Evolutionary conservation across 1,140 invertebrate species (phyloP).

Genomic region (Aphis craccivora): DNA sequence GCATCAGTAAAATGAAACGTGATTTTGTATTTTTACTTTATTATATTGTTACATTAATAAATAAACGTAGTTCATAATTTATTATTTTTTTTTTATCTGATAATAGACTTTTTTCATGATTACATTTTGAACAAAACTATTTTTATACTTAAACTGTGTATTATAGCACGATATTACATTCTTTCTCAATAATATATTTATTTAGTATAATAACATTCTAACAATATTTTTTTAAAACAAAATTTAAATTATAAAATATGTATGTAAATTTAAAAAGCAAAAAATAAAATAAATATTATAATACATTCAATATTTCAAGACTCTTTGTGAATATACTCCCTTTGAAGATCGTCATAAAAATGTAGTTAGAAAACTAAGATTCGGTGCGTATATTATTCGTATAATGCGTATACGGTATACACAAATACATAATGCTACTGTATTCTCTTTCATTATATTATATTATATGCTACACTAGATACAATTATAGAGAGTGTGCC

Average conservation of each 20-base stretch:
- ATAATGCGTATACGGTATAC: not conserved
- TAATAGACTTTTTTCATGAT: not conserved
- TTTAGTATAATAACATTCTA: not conserved
- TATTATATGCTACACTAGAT: not conserved
- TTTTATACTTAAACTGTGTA: not conserved
- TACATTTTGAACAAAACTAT: not conserved
- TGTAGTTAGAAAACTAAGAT: not conserved
- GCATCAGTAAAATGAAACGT: slow-evolving; percentile 5
- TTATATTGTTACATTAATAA: not conserved
- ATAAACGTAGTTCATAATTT: not conserved
- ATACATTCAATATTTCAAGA: not conserved
- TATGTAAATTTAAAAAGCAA: not conserved
- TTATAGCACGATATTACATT: not conserved
- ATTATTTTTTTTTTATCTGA: not conserved
- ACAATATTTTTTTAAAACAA: not conserved
- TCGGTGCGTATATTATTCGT: not conserved
- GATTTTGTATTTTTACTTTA: not conserved
- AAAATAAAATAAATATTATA: not conserved
- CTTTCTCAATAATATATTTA: not conserved
- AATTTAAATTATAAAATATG: not conserved
- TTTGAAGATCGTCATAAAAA: not conserved
- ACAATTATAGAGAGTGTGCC: not conserved
- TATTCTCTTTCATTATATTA: not conserved
- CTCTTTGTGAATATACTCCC: not conserved
- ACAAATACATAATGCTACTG: not conserved